phyloP scores from a whole-genome alignment of 2,888 invertebrate species.

The Athrips mouffetella region DNA sequence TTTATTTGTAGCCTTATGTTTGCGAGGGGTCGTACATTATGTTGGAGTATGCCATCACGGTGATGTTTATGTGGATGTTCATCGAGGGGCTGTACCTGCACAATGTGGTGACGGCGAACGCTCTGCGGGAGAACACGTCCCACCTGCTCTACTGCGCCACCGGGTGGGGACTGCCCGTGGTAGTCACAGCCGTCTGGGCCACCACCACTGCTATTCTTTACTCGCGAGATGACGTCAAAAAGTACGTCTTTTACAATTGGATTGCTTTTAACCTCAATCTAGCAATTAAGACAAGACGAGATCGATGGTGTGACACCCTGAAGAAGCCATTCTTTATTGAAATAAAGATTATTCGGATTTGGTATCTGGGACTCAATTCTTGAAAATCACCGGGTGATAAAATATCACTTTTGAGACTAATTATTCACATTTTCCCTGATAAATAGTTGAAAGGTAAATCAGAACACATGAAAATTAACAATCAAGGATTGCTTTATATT shows the following conservation, averaged over 20 bases:
- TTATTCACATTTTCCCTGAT: too few species aligned
- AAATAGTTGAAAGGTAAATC: too few species aligned
- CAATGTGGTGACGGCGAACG: conserved; percentile 87
- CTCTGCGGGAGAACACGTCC: conserved; percentile 79
- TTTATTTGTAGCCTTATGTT: conserved; percentile 81
- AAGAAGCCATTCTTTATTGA: too few species aligned
- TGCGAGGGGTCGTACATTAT: conserved; percentile 88
- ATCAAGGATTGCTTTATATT: too few species aligned
- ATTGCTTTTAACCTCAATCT: conserved; percentile 18
- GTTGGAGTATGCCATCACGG: conserved; percentile 92
- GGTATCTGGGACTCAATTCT: too few species aligned
- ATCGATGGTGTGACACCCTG: too few species aligned
- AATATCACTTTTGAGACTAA: too few species aligned
- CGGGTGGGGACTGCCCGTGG: conserved; percentile 86
- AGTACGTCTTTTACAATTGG: conserved; percentile 31
- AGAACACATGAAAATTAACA: too few species aligned
- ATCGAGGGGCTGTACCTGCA: conserved; percentile 95
- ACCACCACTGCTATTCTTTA: conserved; percentile 71
- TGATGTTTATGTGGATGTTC: conserved; percentile 98
- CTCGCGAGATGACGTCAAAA: conserved; percentile 42
- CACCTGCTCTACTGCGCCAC: conserved; percentile 80
- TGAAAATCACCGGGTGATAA: too few species aligned
- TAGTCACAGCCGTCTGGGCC: conserved; percentile 85
- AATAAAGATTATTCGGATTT: too few species aligned
- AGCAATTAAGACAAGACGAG: too few species aligned